A percentile compares a stretch with the other conserved stretches of the same genome.
Conservation (phyloP, 2,797 vertebrate species). For the Anguilla obscura region DNA sequence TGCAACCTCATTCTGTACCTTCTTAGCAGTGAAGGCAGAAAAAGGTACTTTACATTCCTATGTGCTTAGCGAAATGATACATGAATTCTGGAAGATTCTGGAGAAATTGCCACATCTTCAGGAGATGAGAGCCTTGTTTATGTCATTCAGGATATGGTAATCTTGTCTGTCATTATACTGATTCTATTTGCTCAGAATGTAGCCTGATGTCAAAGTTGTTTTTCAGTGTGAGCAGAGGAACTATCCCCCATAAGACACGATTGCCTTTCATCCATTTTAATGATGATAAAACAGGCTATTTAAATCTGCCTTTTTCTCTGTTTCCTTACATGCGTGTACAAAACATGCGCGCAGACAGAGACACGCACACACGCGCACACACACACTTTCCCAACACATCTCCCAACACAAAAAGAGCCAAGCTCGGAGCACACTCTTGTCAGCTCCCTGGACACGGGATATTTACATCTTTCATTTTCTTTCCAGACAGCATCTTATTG, state of each 20-base stretch:
- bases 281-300: conserved; percentile 44
- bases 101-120: not conserved
- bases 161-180: not conserved
- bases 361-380: not conserved
- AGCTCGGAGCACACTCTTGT: conserved; percentile 46
- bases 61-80: conserved; percentile 38
- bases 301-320: conserved; percentile 44
- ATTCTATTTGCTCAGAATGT: conserved; percentile 28
- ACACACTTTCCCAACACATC: conserved; percentile 30
- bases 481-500: conserved; percentile 68
- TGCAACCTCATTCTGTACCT: conserved; percentile 27
- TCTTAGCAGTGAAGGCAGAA: conserved; percentile 37
- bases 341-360: not conserved
- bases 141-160: not conserved
- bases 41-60: conserved; percentile 23
- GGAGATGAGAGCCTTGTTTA: conserved; percentile 12
- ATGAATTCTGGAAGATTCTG: not conserved
- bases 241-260: conserved; percentile 36
- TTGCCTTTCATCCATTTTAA: conserved; percentile 45
- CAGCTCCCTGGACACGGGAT: conserved; percentile 51
- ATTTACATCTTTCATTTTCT: conserved; percentile 78
- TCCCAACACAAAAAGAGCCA: conserved; percentile 44
- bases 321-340: not conserved
- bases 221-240: conserved; percentile 43
- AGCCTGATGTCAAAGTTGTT: conserved; percentile 47